A percentile compares a stretch with the other conserved stretches of the same genome.
phyloP scores from a whole-genome alignment of 2,888 invertebrate species.

The Ormyrus pomaceus region DNA sequence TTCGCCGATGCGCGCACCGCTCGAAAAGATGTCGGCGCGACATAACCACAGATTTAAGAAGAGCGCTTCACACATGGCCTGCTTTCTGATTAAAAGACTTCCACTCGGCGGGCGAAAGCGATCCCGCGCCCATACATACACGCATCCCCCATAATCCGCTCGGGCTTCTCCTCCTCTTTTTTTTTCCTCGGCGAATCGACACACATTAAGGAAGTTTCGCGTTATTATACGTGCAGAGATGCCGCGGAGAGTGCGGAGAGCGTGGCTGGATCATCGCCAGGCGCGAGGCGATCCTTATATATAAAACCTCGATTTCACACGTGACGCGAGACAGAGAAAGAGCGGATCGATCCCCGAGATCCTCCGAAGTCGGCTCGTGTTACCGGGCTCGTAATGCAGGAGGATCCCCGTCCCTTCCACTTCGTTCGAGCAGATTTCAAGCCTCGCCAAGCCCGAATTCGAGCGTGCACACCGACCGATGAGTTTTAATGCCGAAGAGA shows the following conservation, averaged over 20 bases:
- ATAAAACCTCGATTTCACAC: slow-evolving; percentile 65
- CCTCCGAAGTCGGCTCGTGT: slow-evolving; percentile 29
- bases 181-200: not conserved
- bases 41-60: too few species aligned
- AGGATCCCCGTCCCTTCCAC: slow-evolving; percentile 65
- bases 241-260: slow-evolving; percentile 4
- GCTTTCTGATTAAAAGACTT: too few species aligned
- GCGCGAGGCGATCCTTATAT: slow-evolving; percentile 6
- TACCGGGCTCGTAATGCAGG: slow-evolving; percentile 31
- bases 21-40: too few species aligned
- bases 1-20: too few species aligned
- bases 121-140: not conserved
- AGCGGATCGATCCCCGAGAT: slow-evolving; percentile 18
- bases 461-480: slow-evolving; percentile 38
- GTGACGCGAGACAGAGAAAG: slow-evolving; percentile 10
- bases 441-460: slow-evolving; percentile 69
- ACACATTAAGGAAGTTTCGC: slow-evolving; percentile 16
- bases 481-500: slow-evolving; percentile 23
- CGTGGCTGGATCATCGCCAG: not conserved
- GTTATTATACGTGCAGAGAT: too few species aligned
- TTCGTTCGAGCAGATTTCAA: slow-evolving; percentile 70
- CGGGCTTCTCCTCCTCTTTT: not conserved
- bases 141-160: not conserved
- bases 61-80: not conserved
- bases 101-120: not conserved